Conservation (phyloP, 1,140 invertebrate genomes). For the Hylaeus anthracinus region DNA sequence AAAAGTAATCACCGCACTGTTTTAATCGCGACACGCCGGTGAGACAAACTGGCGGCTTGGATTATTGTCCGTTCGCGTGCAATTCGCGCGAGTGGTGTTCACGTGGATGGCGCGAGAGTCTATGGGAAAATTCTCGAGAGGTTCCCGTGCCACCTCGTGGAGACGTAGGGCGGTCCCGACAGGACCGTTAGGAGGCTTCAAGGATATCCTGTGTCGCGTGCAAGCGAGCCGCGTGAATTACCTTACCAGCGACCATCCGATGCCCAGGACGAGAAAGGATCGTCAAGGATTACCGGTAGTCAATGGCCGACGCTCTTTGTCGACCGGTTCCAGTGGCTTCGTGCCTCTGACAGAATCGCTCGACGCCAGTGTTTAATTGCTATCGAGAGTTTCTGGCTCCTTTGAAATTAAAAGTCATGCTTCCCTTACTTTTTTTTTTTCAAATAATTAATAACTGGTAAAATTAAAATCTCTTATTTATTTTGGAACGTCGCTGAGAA, state of each 20-base stretch:
- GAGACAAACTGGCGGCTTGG: slow-evolving; percentile 10
- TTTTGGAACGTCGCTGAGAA: too few species aligned
- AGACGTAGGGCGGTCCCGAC: slow-evolving; percentile 57
- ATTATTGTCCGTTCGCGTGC: slow-evolving; percentile 21
- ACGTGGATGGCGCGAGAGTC: background rate
- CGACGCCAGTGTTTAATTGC: background rate
- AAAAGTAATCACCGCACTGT: too few species aligned
- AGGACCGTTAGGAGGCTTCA: slow-evolving; percentile 76
- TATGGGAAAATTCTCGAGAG: slow-evolving; percentile 58
- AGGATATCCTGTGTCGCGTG: slow-evolving; percentile 78
- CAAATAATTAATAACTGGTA: too few species aligned
- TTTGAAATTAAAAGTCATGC: too few species aligned
- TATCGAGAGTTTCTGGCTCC: too few species aligned
- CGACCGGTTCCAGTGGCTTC: slow-evolving; percentile 21
- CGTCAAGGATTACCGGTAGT: slow-evolving; percentile 51
- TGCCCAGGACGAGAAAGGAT: slow-evolving; percentile 31
- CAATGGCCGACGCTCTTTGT: slow-evolving; percentile 42
- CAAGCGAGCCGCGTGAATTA: slow-evolving; percentile 74
- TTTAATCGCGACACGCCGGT: too few species aligned
- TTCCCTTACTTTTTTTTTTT: too few species aligned
- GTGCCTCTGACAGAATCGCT: background rate
- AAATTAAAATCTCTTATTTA: too few species aligned
- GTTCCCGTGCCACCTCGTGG: slow-evolving; percentile 41
- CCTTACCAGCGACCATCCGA: slow-evolving; percentile 45
- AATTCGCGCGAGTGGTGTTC: background rate